Evolutionary conservation across 1,140 invertebrate species (phyloP).

Genomic region (Drosophila melanica): DNA sequence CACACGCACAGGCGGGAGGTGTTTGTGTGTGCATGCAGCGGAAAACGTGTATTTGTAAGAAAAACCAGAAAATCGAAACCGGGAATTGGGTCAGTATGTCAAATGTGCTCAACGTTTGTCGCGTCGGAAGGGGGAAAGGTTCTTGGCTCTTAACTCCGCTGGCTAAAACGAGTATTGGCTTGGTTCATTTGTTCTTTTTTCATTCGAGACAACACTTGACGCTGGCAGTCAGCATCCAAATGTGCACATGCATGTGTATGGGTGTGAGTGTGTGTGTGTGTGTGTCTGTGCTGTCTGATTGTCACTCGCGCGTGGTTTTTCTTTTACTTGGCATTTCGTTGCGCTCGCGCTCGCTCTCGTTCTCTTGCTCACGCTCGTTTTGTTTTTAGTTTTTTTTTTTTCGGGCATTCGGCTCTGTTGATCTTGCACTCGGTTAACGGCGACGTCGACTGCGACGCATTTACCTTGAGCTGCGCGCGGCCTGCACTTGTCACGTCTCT

Average conservation of each 20-base stretch:
- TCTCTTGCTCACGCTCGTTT: constrained; percentile 8
- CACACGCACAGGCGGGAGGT: too few species aligned
- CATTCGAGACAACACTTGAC: constrained; percentile 55
- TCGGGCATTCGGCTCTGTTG: constrained; percentile 66
- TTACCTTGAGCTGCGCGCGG: constrained; percentile 71
- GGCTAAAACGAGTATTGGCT: constrained; percentile 71
- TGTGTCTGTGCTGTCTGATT: constrained; percentile 46
- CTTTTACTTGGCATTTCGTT: constrained; percentile 40
- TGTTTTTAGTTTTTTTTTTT: constrained; percentile 24
- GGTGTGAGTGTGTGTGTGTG: constrained; percentile 5
- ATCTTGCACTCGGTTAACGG: constrained; percentile 71
- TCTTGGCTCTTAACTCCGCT: constrained; percentile 51
- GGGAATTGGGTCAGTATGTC: constrained; percentile 82
- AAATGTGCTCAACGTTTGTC: constrained; percentile 35
- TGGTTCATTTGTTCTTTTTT: constrained; percentile 69
- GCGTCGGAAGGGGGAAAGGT: constrained; percentile 26
- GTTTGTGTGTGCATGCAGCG: constrained; percentile 55
- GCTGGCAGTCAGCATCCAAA: constrained; percentile 22
- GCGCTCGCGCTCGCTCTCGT: constrained; percentile 35
- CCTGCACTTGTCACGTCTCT: constrained; percentile 69
- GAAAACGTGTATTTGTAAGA: constrained; percentile 79
- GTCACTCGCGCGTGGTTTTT: constrained; percentile 65
- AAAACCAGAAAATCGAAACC: constrained; percentile 83
- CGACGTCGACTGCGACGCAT: constrained; percentile 35
- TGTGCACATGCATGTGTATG: not conserved